Percentiles rank a stretch among this genome's conserved stretches.
Evolutionary conservation across 2,113 vertebrate species (phyloP).

Genomic region (Zosterops japonicus): DNA sequence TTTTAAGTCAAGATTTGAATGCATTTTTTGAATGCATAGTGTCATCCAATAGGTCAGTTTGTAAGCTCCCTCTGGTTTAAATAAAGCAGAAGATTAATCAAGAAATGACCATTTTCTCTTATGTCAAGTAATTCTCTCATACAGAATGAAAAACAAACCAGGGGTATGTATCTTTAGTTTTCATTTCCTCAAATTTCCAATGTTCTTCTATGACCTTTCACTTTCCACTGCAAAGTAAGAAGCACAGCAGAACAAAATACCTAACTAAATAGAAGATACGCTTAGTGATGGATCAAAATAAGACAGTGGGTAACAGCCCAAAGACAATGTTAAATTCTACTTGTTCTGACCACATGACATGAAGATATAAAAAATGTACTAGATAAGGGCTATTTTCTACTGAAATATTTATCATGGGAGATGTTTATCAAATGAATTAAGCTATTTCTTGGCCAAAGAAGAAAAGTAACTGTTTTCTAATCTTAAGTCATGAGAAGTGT

Average conservation of each 20-base stretch:
- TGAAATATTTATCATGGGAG: not conserved
- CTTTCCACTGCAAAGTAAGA: slow-evolving; percentile 4
- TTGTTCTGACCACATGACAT: not conserved
- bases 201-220: not conserved
- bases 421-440: not conserved
- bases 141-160: not conserved
- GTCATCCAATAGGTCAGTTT: not conserved
- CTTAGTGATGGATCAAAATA: not conserved
- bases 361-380: not conserved
- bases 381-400: not conserved
- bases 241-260: not conserved
- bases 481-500: not conserved
- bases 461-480: not conserved
- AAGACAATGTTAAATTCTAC: not conserved
- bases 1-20: not conserved
- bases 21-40: not conserved
- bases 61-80: not conserved
- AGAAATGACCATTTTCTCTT: not conserved
- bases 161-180: not conserved
- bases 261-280: not conserved
- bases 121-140: not conserved
- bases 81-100: not conserved
- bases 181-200: not conserved
- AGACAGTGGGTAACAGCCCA: not conserved
- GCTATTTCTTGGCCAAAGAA: not conserved